Conservation (phyloP, 1,140 invertebrate species). For the Drosophila melanogaster region DNA sequence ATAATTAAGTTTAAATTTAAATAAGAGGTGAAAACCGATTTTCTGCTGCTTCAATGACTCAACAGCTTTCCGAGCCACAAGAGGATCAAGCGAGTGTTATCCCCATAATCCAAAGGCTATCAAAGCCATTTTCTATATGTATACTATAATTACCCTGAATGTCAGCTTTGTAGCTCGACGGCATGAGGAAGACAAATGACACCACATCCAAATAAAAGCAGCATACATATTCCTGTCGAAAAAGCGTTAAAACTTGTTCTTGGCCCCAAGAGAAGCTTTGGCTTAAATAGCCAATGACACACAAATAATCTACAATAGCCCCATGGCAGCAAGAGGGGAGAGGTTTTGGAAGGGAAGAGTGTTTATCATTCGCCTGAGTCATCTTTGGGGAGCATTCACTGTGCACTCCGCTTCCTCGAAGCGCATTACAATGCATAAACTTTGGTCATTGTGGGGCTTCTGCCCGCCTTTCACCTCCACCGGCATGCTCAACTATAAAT, state of each 20-base stretch:
- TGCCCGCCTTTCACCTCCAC: conserved; percentile 37
- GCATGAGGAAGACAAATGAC: conserved; percentile 40
- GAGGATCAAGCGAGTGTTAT: conserved; percentile 17
- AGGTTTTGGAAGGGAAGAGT: background rate
- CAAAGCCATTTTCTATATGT: conserved; percentile 23
- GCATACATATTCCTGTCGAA: conserved; percentile 14
- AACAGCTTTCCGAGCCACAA: conserved; percentile 6
- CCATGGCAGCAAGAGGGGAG: background rate
- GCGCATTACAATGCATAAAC: conserved; percentile 69
- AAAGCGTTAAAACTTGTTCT: conserved; percentile 10
- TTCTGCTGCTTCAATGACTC: background rate
- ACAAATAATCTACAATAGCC: conserved; percentile 45
- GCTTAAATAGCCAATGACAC: conserved; percentile 53
- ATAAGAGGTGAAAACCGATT: background rate
- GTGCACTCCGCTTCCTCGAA: conserved; percentile 27
- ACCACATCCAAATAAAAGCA: conserved; percentile 11
- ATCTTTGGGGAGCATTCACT: conserved; percentile 56
- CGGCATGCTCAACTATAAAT: conserved; percentile 55
- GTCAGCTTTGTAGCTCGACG: conserved; percentile 14
- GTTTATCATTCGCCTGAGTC: conserved; percentile 49
- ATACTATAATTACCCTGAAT: conserved; percentile 27
- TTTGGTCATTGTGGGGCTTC: conserved; percentile 27
- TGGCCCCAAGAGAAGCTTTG: conserved; percentile 21
- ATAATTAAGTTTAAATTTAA: background rate
- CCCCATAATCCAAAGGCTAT: conserved; percentile 21